Evolutionary conservation across 2,113 vertebrate species (phyloP), one percentile per base, ranked within the genome.

Genomic region (Piaya cayana): DNA sequence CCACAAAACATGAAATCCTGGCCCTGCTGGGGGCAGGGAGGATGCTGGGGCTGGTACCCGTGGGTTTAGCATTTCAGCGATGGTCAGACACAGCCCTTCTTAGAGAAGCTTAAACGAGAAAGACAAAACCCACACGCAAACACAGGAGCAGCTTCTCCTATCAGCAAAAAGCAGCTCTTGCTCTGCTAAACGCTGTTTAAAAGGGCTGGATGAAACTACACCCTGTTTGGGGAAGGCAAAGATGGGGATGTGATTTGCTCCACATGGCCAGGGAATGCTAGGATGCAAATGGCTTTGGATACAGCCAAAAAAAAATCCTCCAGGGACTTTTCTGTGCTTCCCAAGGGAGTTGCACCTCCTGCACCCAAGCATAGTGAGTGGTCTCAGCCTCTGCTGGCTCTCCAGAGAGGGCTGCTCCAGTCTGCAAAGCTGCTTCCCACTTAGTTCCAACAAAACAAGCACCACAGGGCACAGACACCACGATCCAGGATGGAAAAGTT

Each of bases 401-500:
- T 30, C 7, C 14, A n/a, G 10, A 2, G 45, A 18, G 19, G 26
- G 42, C 71, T 42, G 80, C 64, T 19, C 11, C 0, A 0, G 30
- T 1, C 1, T 6, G 79, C 68, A 71, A n/a, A 59, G 43, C 63
- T 43, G 42, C 18, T 39, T 71, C 50, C 23, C 27, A 43, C 13
- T 50, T 60, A 34, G 12, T 37, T 64, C 42, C 12, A 11, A 74
- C 17, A 5, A 2, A 20, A 1, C 0, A 15, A 67, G 50, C 47
- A 3, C 49, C 15, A 86, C 85, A 72, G 76, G 63, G 85, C 63
- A 65, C 71, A 52, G 17, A 27, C 29, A 43, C 47, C 37, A 20
- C 0, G 0, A 53, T 2, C 43, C 58, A 45, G 34, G n/a, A n/a
- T n/a, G n/a, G n/a, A n/a, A n/a, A n/a, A n/a, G 14, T 0, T 22